Conservation (phyloP, 2,113 vertebrate species). For the Trichomycterus rosablanca region DNA sequence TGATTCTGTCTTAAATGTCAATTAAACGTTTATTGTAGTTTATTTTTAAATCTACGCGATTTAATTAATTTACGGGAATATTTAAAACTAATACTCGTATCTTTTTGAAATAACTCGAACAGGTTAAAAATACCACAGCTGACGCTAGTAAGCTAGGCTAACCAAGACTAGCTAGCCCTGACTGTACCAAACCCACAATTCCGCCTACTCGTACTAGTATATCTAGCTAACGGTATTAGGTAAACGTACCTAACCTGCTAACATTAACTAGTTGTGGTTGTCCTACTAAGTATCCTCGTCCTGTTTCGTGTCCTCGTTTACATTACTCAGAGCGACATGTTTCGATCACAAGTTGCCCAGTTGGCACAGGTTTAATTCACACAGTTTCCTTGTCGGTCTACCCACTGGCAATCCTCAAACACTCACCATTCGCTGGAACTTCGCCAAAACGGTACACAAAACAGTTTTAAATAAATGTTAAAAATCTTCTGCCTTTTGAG, state of each 20-base stretch:
- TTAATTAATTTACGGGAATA: no score
- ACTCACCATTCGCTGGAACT: slow-evolving; percentile 27
- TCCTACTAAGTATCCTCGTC: background rate
- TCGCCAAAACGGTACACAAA: no score
- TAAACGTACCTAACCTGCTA: background rate
- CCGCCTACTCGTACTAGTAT: background rate
- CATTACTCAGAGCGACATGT: slow-evolving; percentile 13
- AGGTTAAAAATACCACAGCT: no score
- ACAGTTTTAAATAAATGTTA: no score
- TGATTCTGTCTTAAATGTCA: no score
- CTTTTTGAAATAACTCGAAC: no score
- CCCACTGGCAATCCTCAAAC: background rate
- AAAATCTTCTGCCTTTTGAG: no score
- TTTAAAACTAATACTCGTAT: no score
- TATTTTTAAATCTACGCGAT: no score
- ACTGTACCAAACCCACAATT: background rate
- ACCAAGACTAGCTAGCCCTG: background rate
- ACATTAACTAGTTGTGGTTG: background rate
- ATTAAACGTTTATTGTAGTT: no score
- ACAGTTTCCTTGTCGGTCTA: background rate
- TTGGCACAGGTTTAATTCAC: slow-evolving; percentile 1
- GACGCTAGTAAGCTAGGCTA: background rate
- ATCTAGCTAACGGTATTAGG: background rate
- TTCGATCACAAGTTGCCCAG: background rate
- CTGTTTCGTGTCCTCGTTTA: slow-evolving; percentile 24